Evolutionary conservation across 2,888 invertebrate genomes (phyloP), one percentile per base, ranked within the genome.

Genomic region (Sussaba pulchella): DNA sequence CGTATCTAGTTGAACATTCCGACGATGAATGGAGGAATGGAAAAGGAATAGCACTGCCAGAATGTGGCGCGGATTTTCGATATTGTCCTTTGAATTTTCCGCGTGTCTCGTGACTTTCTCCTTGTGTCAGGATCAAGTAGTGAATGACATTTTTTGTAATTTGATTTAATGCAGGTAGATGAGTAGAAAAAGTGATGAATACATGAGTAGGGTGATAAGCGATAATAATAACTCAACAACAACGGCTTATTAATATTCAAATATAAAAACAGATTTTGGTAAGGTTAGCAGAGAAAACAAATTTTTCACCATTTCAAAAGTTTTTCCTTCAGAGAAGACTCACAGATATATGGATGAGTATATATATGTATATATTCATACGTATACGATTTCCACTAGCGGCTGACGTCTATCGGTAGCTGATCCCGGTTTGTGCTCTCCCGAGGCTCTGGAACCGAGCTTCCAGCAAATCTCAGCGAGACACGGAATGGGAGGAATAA

Each of bases 1-100:
- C 47, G 26, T 24, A 57, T 70, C 57, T 69, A 47, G 72, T 43
- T 59, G 39, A n/a, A 43, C 57, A 36, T 57, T 70, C 41, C 47
- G 14, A 43, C 50, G 36, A 39, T 39, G 24, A 43, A 61, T 10
- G n/a, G 45, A 61, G 39, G 12, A 10, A 57, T 19, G 41, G 36
- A 66, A 24, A 50, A 47, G 6, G 10, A 14, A 50, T 19, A 31
- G 9, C 50, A 47, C 14, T 17, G 50, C 50, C 24, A 63, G 26
- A 50, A 67, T 64, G 64, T 31, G 21, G 17, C 50, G 24, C 21
- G 47, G 36, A 2, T 43, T 26, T 66, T 14, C 24, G 47, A 59
- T 59, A n/a, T n/a, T n/a, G n/a, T n/a, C n/a, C n/a, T n/a, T n/a
- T n/a, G n/a, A n/a, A n/a, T n/a, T n/a, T n/a, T n/a, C n/a, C n/a